phyloP scores from a whole-genome alignment of 2,888 invertebrate genomes.

The Cephonodes hylas region DNA sequence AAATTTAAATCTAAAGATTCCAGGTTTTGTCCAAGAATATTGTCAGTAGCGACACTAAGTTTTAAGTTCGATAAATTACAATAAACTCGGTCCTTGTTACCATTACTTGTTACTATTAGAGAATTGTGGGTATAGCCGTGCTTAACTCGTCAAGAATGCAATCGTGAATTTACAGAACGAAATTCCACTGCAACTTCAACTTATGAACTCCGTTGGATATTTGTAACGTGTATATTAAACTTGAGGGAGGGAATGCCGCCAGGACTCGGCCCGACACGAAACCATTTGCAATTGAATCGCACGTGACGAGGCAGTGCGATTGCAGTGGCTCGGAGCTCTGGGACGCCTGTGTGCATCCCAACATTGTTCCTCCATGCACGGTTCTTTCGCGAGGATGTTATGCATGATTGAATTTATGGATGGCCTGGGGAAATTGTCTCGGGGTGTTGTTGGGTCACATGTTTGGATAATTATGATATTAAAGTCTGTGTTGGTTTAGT shows the following conservation, averaged over 20 bases:
- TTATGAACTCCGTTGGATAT: neutral
- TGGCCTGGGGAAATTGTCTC: neutral
- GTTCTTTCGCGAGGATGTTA: conserved; percentile 35
- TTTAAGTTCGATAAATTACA: no score
- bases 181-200: no score
- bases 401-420: neutral
- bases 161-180: no score
- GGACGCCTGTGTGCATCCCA: conserved; percentile 24
- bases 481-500: no score
- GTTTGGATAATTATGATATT: neutral
- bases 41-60: no score
- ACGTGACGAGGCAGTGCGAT: conserved; percentile 44
- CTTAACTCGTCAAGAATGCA: no score
- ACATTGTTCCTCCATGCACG: conserved; percentile 51
- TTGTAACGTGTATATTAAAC: neutral
- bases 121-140: no score
- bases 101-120: no score
- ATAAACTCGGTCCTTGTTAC: no score
- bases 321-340: conserved; percentile 31
- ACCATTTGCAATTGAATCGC: conserved; percentile 46
- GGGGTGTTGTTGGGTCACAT: neutral
- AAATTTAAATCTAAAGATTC: no score
- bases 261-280: neutral
- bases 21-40: no score
- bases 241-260: neutral